phyloP scores from a whole-genome alignment of 2,888 invertebrate species.

The Biston stratarius region DNA sequence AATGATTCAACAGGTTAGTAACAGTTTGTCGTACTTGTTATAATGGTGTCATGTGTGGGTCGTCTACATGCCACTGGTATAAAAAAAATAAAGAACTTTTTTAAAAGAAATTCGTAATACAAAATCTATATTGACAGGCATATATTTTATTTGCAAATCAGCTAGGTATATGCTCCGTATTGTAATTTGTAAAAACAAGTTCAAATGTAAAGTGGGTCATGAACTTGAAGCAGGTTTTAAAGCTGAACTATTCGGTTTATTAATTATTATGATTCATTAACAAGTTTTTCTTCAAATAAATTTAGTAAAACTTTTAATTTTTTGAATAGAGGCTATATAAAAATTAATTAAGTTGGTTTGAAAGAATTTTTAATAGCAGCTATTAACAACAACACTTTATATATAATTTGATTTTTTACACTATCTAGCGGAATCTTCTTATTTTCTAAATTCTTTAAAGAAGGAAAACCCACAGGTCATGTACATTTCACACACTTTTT shows the following conservation, averaged over 20 bases:
- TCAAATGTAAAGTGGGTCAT: slow-evolving; percentile 23
- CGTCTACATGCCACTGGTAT: not conserved
- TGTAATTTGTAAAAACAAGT: slow-evolving; percentile 11
- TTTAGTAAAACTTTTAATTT: not conserved
- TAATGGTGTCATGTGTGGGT: too few species aligned
- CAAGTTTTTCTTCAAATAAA: slow-evolving; percentile 6
- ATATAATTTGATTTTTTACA: too few species aligned
- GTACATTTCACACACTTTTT: not conserved
- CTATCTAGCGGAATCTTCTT: too few species aligned
- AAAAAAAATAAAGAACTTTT: not conserved
- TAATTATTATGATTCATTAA: not conserved
- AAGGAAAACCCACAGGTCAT: not conserved
- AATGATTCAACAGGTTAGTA: too few species aligned
- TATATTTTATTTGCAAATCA: slow-evolving; percentile 1
- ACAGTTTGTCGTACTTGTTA: too few species aligned
- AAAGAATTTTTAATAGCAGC: too few species aligned
- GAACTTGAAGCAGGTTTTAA: not conserved
- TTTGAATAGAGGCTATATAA: too few species aligned
- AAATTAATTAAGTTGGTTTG: too few species aligned
- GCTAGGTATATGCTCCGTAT: not conserved
- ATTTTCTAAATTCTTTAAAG: not conserved
- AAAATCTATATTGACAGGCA: not conserved
- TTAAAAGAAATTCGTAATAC: slow-evolving; percentile 2
- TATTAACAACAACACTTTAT: too few species aligned
- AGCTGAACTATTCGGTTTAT: not conserved